Evolutionary conservation across 2,797 vertebrate species (phyloP), one percentile per base, ranked within the genome.

Genomic region (Aythya fuligula): DNA sequence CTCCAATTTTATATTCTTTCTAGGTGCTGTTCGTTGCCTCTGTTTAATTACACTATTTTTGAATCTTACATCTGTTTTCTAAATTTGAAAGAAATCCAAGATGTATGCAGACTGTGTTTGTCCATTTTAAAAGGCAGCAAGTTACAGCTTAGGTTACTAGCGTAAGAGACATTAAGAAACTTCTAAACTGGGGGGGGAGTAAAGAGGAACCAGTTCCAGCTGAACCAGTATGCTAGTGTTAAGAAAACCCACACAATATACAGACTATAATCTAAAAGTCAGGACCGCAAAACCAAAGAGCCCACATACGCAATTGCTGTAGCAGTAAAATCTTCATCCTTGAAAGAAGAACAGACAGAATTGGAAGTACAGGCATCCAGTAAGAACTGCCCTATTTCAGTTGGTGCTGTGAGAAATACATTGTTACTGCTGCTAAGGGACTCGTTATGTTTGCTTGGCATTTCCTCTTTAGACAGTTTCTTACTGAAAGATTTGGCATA

Each of bases 241-340:
- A 4, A 79, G 49, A 12, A 65, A 2, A 4, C 1, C 20, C 8
- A 53, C 25, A 16, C 9, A 83, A 9, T 9, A 86, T 13, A 57
- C 16, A 45, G 18, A 56, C 11, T 28, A 15, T 51, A 81, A 41
- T 12, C n/a, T 58, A 64, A 17, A 88, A 3, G 11, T 69, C 36
- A 20, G 54, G 20, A 45, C 3, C 41, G 45, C 3, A 19, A 58
- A 80, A 47, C 2, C 41, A 62, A 73, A 34, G 4, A 85, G 32
- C 4, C 11, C 8, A 18, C 13, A 45, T 4, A 39, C 1, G 5
- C 28, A 79, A 20, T 11, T 25, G 13, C 17, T 49, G 53, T 0
- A 25, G 20, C n/a, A 54, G 11, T 17, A 11, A 62, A 45, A 80
- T 73, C 65, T 69, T 38, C 6, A 36, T 11, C 45, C 67, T 32